Percentiles rank a stretch among this genome's conserved stretches.
These are phyloP conservation scores for Scrobipalpa costella DNA, from an alignment of 2,888 invertebrate species.

Conservation along the genomic window DNA sequence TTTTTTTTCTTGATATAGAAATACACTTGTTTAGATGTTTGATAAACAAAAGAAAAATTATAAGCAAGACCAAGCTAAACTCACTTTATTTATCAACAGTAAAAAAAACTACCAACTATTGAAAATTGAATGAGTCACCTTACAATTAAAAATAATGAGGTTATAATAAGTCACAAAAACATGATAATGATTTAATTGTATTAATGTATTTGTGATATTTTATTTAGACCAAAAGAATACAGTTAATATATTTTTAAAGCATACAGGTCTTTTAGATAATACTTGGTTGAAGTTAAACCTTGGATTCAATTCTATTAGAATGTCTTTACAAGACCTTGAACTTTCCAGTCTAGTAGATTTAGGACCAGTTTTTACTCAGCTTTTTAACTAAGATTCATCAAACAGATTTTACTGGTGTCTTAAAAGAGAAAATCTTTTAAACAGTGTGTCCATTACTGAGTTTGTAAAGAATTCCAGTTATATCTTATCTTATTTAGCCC, in stretches of 20 bases:
- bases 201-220: too few species aligned
- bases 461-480: not conserved
- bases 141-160: not conserved
- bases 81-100: too few species aligned
- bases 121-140: not conserved
- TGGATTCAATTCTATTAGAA: not conserved
- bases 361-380: not conserved
- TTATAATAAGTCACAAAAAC: not conserved
- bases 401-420: not conserved
- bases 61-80: too few species aligned
- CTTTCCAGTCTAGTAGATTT: constrained; percentile 8
- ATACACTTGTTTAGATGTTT: too few species aligned
- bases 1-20: too few species aligned
- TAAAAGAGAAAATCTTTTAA: not conserved
- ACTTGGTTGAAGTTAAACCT: not conserved
- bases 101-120: not conserved
- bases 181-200: not conserved
- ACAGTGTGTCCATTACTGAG: not conserved
- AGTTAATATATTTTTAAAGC: too few species aligned
- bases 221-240: too few species aligned
- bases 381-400: too few species aligned
- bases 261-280: too few species aligned
- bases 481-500: too few species aligned
- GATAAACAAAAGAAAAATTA: too few species aligned
- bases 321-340: not conserved